Conservation (phyloP, 37 sponge, comb jelly and placozoan species). For the Cliona cf. orientalis region DNA sequence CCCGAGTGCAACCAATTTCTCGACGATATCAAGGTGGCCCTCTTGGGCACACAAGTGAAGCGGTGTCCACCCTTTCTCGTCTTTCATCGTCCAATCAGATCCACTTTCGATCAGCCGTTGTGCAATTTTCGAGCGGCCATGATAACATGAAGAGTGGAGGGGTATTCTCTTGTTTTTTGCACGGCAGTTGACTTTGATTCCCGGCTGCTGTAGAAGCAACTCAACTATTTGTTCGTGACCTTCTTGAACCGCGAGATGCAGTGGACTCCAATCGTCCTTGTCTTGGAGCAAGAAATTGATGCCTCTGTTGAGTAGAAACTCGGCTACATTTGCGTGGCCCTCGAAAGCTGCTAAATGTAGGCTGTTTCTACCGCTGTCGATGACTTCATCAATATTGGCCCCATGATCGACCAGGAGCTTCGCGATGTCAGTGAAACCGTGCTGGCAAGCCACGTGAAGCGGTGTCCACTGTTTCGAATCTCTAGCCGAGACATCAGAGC, state of each 20-base stretch:
- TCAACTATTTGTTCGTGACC: constrained; percentile 63
- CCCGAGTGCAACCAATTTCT: constrained; percentile 38
- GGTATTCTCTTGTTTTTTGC: constrained; percentile 83
- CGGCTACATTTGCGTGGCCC: constrained; percentile 63
- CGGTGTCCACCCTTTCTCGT: constrained; percentile 88
- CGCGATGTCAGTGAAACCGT: constrained; percentile 65
- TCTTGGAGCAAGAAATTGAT: constrained; percentile 64
- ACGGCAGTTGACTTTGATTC: constrained; percentile 50
- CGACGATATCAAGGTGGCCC: constrained; percentile 71
- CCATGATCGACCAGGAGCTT: constrained; percentile 44
- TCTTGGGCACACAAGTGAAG: constrained; percentile 77
- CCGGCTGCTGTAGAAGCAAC: constrained; percentile 32
- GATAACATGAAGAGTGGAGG: constrained; percentile 72
- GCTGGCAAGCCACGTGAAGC: constrained; percentile 81
- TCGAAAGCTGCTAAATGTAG: constrained; percentile 85
- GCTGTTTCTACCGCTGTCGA: constrained; percentile 71
- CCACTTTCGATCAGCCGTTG: constrained; percentile 48
- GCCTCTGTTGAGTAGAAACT: constrained; percentile 48
- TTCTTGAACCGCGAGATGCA: constrained; percentile 83
- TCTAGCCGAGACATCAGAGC: constrained; percentile 35
- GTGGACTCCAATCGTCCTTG: constrained; percentile 84
- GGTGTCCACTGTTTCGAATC: constrained; percentile 81
- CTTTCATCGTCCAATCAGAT: constrained; percentile 48
- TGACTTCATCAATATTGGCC: constrained; percentile 56
- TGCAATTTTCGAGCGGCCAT: constrained; percentile 61